Evolutionary conservation across 2,888 invertebrate species (phyloP).

Genomic region (Esperia sulphurella): DNA sequence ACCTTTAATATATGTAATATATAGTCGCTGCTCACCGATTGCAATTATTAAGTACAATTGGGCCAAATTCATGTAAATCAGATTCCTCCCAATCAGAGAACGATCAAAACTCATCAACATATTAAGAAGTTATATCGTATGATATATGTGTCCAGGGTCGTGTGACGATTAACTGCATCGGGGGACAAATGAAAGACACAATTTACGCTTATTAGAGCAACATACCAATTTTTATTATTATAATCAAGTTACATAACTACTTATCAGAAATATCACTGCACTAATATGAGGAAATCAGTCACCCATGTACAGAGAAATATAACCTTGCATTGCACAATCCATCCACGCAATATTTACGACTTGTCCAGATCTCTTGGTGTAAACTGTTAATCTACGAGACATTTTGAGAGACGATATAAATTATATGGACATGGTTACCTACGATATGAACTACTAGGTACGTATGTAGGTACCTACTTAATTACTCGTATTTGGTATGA

Average conservation of each 20-base stretch:
- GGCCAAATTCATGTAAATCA: not conserved
- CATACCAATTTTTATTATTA: no score
- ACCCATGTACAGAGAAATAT: conserved; percentile 5
- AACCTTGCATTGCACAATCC: conserved; percentile 35
- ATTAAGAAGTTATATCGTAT: not conserved
- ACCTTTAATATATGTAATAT: not conserved
- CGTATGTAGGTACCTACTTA: no score
- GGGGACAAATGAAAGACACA: no score
- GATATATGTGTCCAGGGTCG: not conserved
- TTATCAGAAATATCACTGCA: no score
- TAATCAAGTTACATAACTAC: no score
- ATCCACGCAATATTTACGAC: conserved; percentile 31
- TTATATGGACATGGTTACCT: no score
- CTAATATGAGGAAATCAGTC: not conserved
- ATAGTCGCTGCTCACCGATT: not conserved
- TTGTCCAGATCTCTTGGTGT: conserved; percentile 4
- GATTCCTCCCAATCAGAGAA: not conserved
- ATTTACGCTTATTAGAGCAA: no score
- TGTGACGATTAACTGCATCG: no score
- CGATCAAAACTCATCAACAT: not conserved
- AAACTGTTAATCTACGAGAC: no score
- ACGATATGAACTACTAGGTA: no score
- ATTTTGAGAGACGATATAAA: no score
- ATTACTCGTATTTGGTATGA: no score
- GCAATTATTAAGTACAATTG: not conserved